Evolutionary conservation across 2,113 vertebrate genomes (phyloP).

Genomic region (Cichladusa arquata): DNA sequence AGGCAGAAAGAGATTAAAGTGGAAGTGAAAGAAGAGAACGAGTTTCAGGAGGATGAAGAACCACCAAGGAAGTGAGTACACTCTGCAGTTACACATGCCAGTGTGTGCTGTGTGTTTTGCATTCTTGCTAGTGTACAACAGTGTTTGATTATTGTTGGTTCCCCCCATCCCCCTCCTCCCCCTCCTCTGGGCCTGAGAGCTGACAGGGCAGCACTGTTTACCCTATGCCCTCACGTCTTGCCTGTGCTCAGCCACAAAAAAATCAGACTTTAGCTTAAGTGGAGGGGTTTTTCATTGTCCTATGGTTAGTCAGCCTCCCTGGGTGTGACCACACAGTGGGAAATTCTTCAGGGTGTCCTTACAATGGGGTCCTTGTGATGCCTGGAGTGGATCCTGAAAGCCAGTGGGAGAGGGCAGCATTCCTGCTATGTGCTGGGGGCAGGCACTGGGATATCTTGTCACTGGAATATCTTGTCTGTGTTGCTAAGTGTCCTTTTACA

Average conservation of each 20-base stretch:
- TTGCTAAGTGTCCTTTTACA: not conserved
- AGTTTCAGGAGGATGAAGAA: slow-evolving; percentile 85
- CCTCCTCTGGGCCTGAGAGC: not conserved
- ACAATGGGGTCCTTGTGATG: not conserved
- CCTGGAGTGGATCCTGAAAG: not conserved
- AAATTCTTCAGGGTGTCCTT: not conserved
- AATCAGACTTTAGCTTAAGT: not conserved
- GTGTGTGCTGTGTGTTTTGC: not conserved
- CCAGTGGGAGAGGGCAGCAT: not conserved
- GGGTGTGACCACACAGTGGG: not conserved
- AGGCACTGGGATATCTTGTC: not conserved
- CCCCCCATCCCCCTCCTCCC: too few species aligned
- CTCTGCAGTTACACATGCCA: not conserved
- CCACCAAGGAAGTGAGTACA: slow-evolving; percentile 90
- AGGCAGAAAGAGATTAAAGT: slow-evolving; percentile 81
- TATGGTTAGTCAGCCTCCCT: not conserved
- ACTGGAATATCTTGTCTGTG: rapidly evolving
- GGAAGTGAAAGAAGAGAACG: slow-evolving; percentile 88
- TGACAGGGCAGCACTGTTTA: not conserved
- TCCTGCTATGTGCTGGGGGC: not conserved
- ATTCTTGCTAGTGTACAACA: not conserved
- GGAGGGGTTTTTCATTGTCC: not conserved
- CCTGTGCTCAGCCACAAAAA: not conserved
- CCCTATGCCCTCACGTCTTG: not conserved
- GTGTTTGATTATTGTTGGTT: not conserved